Percentiles rank a stretch among this genome's conserved stretches.
These are phyloP conservation scores for Limanda limanda DNA, from an alignment of 2,113 vertebrate species.

Conservation along the genomic window DNA sequence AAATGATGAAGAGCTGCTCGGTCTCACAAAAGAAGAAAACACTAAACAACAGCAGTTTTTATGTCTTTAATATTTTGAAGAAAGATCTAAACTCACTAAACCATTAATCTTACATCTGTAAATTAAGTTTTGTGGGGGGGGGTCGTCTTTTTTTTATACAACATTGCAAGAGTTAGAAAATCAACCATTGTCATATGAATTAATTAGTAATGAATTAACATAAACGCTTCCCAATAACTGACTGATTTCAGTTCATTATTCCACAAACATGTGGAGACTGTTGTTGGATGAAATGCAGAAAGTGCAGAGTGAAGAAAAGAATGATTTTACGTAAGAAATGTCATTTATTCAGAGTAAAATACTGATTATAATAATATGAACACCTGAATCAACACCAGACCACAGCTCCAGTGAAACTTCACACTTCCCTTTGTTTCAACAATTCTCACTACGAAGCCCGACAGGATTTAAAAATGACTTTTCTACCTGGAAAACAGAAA, in stretches of 20 bases:
- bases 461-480: accelerated
- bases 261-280: no score
- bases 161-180: conserved; percentile 29
- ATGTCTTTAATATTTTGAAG: no score
- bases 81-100: no score
- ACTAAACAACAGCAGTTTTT: no score
- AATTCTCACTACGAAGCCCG: background rate
- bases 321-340: background rate
- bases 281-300: background rate
- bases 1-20: no score
- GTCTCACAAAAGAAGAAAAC: no score
- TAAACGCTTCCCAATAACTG: no score
- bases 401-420: conserved; percentile 8
- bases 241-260: background rate
- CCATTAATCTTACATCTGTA: no score
- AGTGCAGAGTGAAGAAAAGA: conserved; percentile 18
- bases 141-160: conserved; percentile 28
- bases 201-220: background rate
- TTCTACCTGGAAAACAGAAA: background rate
- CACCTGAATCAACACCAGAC: conserved; percentile 15
- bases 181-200: background rate
- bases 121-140: no score
- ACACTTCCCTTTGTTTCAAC: conserved; percentile 40
- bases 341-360: background rate
- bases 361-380: background rate